Conservation (phyloP, 2,797 vertebrate genomes). For the Leuciscus waleckii region DNA sequence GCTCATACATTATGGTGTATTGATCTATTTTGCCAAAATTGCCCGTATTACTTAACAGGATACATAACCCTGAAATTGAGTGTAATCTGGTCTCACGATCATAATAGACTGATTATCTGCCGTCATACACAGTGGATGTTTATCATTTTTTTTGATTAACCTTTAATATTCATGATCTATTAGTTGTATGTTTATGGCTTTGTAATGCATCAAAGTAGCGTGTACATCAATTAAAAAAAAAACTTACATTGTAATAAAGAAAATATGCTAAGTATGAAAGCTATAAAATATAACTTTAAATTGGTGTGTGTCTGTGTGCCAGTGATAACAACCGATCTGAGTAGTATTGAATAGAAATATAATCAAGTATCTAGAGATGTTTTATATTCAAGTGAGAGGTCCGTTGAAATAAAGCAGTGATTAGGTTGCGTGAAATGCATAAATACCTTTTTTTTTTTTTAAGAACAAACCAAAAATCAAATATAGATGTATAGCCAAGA, state of each 20-base stretch:
- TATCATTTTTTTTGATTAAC: background rate
- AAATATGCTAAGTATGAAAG: background rate
- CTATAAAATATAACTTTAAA: slow-evolving; percentile 1
- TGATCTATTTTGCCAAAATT: background rate
- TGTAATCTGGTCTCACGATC: slow-evolving; percentile 8
- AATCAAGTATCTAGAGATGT: background rate
- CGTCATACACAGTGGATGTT: background rate
- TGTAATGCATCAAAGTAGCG: background rate
- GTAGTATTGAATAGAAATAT: background rate
- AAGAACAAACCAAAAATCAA: background rate
- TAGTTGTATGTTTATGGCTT: background rate
- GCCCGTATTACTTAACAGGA: background rate
- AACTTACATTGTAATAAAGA: background rate
- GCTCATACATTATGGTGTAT: background rate
- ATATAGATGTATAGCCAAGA: background rate
- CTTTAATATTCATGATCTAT: background rate
- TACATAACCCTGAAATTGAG: background rate
- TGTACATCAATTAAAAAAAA: background rate
- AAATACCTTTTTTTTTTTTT: background rate
- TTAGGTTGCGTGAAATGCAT: background rate
- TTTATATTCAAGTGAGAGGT: slow-evolving; percentile 6
- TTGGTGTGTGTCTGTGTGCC: background rate
- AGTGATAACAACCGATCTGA: background rate
- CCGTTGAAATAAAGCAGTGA: background rate
- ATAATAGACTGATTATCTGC: background rate